Base-by-base conservation (phyloP, 2,888 invertebrate species). In the Charanyca ferruginea region DNA sequence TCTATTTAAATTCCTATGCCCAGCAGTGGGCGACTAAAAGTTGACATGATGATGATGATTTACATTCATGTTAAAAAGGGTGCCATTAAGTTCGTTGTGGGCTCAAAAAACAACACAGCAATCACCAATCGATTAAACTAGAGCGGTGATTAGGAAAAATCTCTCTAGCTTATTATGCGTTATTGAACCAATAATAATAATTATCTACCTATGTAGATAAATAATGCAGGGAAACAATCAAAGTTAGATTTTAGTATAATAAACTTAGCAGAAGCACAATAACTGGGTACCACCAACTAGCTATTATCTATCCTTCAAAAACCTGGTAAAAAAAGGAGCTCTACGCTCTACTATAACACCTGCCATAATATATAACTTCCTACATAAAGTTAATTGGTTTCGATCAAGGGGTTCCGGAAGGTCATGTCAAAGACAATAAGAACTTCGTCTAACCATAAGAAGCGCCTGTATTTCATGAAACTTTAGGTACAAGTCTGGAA, bases 321-420 rank as follows among this genome's bases (percentile, higher is more conserved):
- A 7, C 42, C 42, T 18, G n/a, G n/a, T 42, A 42, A 38, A 38
- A 3, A 38, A 38, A n/a, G n/a, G 38, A 16, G 13, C 5, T 38
- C 38, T 38, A 38, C 38, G 16, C 16, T 16, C 38, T 23, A n/a
- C 41, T 41, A 23, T 41, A 54, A 25, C 42, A 55, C 35, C 35
- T 47, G 75, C 22, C 44, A 13, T 25, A 49, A 13, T 11, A 42
- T 47, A 66, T 25, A 70, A 75, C 42, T 74, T 74, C 73, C 49
- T 63, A 75, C 66, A 74, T 77, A 83, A 79, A 80, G 68, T 77
- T 80, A 82, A 82, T 81, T 74, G 67, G 41, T 80, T 71, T 60
- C 61, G 20, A 55, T 51, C 44, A 72, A 61, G 22, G 44, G 53
- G 45, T 63, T 55, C 52, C 54, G 44, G 53, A 66, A 57, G 63